These are phyloP conservation scores for Hafferia zeledoni DNA, from an alignment of 2,797 vertebrate species.

Conservation along the genomic window DNA sequence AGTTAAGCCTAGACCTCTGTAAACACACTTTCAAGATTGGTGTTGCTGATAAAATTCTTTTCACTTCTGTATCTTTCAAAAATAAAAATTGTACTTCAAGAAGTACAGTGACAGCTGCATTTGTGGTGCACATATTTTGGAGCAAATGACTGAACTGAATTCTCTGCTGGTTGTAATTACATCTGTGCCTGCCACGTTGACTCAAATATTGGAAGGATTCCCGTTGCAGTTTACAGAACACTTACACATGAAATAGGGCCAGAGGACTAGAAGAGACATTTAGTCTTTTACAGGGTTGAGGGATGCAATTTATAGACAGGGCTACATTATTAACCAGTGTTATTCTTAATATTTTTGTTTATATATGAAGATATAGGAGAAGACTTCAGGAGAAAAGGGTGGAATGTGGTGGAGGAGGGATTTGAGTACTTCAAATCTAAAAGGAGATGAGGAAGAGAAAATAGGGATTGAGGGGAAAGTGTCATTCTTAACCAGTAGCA, in stretches of 20 bases:
- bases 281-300: neutral
- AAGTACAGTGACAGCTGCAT: neutral
- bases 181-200: conserved; percentile 58
- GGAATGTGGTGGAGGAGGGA: neutral
- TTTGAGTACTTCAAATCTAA: neutral
- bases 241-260: neutral
- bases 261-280: neutral
- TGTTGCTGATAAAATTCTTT: neutral
- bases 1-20: neutral
- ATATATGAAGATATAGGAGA: neutral
- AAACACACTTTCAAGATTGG: neutral
- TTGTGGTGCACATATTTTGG: neutral
- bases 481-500: neutral
- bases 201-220: conserved; percentile 30
- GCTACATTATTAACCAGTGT: neutral
- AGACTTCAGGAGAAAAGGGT: neutral
- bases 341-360: neutral
- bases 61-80: neutral
- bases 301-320: neutral
- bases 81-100: neutral
- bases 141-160: neutral
- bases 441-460: neutral
- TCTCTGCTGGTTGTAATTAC: conserved; percentile 39
- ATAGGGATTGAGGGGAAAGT: neutral
- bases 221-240: neutral